A percentile compares a stretch with the other conserved stretches of the same genome.
These are phyloP conservation scores for Phoenoteleia sp. DNA, from an alignment of 2,888 invertebrate genomes.

Conservation along the genomic window DNA sequence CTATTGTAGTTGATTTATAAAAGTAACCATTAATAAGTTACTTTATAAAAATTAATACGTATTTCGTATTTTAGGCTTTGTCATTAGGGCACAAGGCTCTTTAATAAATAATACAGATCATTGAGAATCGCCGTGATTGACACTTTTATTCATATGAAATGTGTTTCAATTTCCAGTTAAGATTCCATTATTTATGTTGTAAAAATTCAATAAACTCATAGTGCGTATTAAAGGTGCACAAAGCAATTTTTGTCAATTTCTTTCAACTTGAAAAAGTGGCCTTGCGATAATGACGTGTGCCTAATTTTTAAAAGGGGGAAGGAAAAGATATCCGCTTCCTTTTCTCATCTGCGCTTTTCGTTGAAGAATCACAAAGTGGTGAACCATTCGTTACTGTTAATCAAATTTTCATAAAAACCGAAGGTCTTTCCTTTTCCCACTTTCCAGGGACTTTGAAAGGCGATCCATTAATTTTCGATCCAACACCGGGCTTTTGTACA, in stretches of 20 bases:
- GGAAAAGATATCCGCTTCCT: background rate
- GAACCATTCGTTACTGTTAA: constrained; percentile 12
- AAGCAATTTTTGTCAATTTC: constrained; percentile 5
- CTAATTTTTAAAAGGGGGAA: background rate
- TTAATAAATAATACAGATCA: no score
- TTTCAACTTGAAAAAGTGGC: background rate
- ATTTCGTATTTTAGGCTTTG: no score
- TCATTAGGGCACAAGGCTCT: no score
- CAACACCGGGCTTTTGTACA: background rate
- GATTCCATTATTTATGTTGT: constrained; percentile 8
- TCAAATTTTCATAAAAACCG: constrained; percentile 32
- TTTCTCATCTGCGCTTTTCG: constrained; percentile 1
- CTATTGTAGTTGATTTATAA: no score
- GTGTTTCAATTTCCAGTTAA: constrained; percentile 16
- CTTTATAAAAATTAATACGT: no score
- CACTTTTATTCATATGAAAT: constrained; percentile 21
- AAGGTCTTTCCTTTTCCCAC: background rate
- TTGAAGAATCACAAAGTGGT: constrained; percentile 6
- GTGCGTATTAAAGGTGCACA: background rate
- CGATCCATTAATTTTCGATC: constrained; percentile 18
- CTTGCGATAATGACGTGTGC: constrained; percentile 33
- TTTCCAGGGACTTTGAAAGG: background rate
- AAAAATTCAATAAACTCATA: constrained; percentile 13
- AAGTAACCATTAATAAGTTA: no score
- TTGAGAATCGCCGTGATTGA: no score